phyloP scores from a whole-genome alignment of 2,797 vertebrate species.

The Babyrousa celebensis region DNA sequence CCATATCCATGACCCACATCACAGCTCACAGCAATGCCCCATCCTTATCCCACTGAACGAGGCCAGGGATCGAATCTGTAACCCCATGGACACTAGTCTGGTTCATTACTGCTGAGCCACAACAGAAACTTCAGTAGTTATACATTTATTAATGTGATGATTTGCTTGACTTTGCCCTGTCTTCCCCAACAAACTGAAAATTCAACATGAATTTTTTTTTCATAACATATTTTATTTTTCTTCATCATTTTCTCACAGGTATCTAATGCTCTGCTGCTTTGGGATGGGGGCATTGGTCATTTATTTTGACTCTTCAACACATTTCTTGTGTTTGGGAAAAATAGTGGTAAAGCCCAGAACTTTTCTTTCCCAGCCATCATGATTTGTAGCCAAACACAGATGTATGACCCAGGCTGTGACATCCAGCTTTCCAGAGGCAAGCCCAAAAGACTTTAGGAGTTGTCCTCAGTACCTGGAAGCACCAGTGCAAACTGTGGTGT shows the following conservation, averaged over 20 bases:
- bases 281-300: not conserved
- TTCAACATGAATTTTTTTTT: not conserved
- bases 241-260: not conserved
- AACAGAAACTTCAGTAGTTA: not conserved
- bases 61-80: too few species aligned
- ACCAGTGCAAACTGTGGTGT: too few species aligned
- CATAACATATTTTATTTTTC: not conserved
- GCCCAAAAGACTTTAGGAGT: not conserved
- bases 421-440: not conserved
- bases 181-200: not conserved
- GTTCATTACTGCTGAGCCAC: too few species aligned
- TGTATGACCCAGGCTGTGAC: not conserved
- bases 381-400: not conserved
- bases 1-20: too few species aligned
- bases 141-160: not conserved
- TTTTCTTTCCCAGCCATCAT: not conserved
- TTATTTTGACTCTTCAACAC: not conserved
- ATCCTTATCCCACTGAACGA: too few species aligned
- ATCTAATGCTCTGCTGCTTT: not conserved
- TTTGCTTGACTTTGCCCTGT: conserved; percentile 14
- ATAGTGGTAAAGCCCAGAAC: not conserved
- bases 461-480: not conserved
- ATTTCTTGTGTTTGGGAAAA: not conserved
- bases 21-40: too few species aligned
- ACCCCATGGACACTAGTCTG: too few species aligned